Conservation (phyloP, 2,797 vertebrate species). For the Okamejei kenojei region DNA sequence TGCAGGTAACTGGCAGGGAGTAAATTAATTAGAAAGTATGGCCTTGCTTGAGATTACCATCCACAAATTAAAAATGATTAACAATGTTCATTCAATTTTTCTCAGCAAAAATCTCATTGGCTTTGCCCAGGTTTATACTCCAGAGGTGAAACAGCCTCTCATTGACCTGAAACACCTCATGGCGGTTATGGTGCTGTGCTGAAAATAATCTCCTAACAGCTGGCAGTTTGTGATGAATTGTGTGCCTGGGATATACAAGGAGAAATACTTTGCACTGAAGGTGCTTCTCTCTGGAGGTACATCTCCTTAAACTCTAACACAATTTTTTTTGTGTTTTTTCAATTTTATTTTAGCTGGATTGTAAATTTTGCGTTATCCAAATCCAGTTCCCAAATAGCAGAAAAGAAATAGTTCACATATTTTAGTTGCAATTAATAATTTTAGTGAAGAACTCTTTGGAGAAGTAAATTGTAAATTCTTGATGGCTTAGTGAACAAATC, state of each 20-base stretch:
- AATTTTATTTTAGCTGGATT: neutral
- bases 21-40: neutral
- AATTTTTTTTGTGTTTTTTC: neutral
- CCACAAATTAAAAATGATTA: neutral
- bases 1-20: neutral
- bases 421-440: neutral
- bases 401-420: neutral
- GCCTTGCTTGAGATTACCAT: neutral
- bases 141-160: slow-evolving; percentile 10
- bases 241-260: neutral
- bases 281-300: neutral
- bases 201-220: neutral
- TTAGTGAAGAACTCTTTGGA: neutral
- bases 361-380: neutral
- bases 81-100: neutral
- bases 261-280: neutral
- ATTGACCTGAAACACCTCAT: neutral
- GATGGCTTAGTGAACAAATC: neutral
- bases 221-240: neutral
- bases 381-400: neutral
- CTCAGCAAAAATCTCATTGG: neutral
- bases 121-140: neutral
- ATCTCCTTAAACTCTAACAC: neutral
- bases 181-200: neutral
- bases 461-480: neutral